Evolutionary conservation across 2,797 vertebrate genomes (phyloP).

Genomic region (Carapus acus): DNA sequence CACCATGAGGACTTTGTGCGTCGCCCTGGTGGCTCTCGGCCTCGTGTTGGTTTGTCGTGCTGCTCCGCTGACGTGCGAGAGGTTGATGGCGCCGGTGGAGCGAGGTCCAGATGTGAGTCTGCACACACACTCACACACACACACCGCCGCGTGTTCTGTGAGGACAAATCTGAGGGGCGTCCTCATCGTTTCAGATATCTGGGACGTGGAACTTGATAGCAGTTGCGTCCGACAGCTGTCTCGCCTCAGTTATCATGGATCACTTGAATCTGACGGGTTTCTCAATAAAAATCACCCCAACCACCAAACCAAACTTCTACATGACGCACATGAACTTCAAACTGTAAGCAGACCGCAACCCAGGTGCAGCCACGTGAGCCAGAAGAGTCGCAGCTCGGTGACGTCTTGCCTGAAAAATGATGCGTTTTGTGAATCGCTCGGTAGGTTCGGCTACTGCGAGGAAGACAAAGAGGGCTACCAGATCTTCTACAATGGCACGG

Average conservation of each 20-base stretch:
- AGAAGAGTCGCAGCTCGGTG: too few species aligned
- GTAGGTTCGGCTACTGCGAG: conserved; percentile 12
- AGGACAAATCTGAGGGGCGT: too few species aligned
- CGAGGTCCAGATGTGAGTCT: conserved; percentile 31
- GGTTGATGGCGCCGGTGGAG: conserved; percentile 25
- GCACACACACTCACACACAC: not conserved
- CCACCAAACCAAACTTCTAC: not conserved
- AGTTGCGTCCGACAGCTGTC: not conserved
- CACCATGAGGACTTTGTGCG: conserved; percentile 40
- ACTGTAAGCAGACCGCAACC: conserved; percentile 22
- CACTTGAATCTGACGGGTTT: not conserved
- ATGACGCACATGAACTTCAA: rapidly evolving
- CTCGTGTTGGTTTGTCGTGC: conserved; percentile 34
- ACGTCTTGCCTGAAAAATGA: too few species aligned
- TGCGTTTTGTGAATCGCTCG: not conserved
- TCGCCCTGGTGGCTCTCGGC: conserved; percentile 28
- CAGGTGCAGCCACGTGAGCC: too few species aligned
- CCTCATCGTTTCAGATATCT: conserved; percentile 32
- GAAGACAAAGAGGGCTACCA: rapidly evolving
- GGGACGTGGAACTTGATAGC: conserved; percentile 39
- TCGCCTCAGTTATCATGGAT: rapidly evolving
- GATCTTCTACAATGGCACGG: rapidly evolving
- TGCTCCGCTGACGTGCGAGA: conserved; percentile 38
- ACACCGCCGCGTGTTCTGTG: too few species aligned
- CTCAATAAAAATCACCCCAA: rapidly evolving